These are phyloP conservation scores for Pelodiscus sinensis DNA, from an alignment of 2,113 vertebrate species.

Conservation along the genomic window DNA sequence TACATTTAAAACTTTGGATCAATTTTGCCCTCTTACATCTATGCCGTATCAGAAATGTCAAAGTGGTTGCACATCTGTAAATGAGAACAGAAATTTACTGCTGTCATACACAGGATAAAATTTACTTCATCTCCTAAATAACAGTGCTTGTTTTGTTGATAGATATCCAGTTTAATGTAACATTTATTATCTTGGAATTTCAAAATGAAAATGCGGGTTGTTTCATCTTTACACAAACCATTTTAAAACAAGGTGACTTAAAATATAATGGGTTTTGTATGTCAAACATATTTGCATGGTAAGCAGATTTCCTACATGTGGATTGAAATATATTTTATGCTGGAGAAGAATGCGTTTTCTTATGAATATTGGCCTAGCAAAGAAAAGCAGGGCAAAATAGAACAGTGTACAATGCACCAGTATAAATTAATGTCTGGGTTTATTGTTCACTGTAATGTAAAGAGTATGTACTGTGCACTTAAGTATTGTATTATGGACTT, in stretches of 20 bases:
- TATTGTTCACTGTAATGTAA: conserved; percentile 47
- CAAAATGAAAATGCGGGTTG: conserved; percentile 4
- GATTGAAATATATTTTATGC: conserved; percentile 33
- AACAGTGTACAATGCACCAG: conserved; percentile 12
- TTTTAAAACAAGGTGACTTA: background rate
- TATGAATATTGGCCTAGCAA: conserved; percentile 28
- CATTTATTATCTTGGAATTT: background rate
- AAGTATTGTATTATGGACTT: conserved; percentile 59
- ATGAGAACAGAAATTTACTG: background rate
- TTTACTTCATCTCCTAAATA: conserved; percentile 16
- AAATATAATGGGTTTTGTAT: conserved; percentile 54
- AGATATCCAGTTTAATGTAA: background rate
- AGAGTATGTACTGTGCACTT: conserved; percentile 28
- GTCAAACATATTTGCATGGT: conserved; percentile 31
- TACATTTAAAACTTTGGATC: background rate
- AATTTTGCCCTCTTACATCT: background rate
- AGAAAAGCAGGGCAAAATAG: conserved; percentile 47
- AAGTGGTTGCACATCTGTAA: background rate
- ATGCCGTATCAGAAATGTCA: conserved; percentile 4
- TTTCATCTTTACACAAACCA: background rate
- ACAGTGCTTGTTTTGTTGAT: background rate
- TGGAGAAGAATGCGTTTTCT: conserved; percentile 48
- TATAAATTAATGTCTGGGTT: conserved; percentile 67
- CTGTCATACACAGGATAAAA: background rate
- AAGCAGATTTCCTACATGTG: conserved; percentile 12